Conservation (phyloP, 2,797 vertebrate genomes). For the Oreochromis grahami region DNA sequence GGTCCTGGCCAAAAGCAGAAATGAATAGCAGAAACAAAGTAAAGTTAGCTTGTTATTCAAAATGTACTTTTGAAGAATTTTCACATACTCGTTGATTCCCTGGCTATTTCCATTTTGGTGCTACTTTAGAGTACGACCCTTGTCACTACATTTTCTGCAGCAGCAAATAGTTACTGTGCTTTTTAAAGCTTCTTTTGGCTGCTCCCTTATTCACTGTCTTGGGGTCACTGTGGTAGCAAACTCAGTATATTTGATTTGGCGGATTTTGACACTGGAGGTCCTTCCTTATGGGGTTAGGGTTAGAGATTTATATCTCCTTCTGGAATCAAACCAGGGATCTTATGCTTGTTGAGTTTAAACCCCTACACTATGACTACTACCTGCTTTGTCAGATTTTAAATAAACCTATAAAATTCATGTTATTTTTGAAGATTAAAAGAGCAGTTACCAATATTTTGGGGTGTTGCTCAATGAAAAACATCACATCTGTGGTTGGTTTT, state of each 20-base stretch:
- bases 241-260: not conserved
- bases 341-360: not conserved
- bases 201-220: not conserved
- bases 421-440: not conserved
- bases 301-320: not conserved
- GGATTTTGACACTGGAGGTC: not conserved
- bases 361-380: not conserved
- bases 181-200: not conserved
- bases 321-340: not conserved
- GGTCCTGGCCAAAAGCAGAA: not conserved
- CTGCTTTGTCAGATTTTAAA: accelerated
- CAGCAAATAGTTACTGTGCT: not conserved
- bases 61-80: not conserved
- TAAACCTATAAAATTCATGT: not conserved
- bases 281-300: not conserved
- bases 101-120: not conserved
- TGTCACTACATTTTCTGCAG: not conserved
- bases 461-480: not conserved
- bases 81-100: accelerated
- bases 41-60: not conserved
- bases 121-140: not conserved
- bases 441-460: not conserved
- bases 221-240: not conserved
- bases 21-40: not conserved
- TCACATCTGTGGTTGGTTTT: not conserved